Evolutionary conservation across 92 coral and sea anemone species (phyloP), one percentile per base, ranked within the genome.

Genomic region (Isaurus tuberculatus): DNA sequence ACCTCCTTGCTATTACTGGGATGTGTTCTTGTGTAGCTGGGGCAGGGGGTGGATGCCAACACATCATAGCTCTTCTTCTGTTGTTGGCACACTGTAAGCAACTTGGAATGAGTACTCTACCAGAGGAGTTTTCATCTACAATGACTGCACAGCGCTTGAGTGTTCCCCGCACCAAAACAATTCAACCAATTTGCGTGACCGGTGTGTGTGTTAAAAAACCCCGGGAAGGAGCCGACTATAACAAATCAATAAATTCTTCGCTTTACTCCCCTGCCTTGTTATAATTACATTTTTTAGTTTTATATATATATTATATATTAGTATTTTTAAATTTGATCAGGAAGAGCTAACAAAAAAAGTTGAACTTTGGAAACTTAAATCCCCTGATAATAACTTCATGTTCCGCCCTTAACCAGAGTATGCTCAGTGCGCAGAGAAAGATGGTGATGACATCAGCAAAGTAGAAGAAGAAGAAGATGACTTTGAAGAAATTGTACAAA

Each of bases 221-320:
- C 53, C 32, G 66, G n/a, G n/a, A n/a, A n/a, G n/a, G n/a, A n/a
- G n/a, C n/a, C n/a, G n/a, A n/a, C n/a, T n/a, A n/a, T n/a, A 43
- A 32, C 13, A 31, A 75, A 16, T 75, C 36, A 15, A 49, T 75
- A 16, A 75, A 75, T 32, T 32, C 66, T 44, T 17, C 82, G 1
- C 36, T 44, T 19, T 75, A 75, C 33, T 75, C 82, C 34, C 82
- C 82, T 31, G 82, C 67, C 19, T 8, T n/a, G n/a, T n/a, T n/a
- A n/a, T n/a, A n/a, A n/a, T n/a, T n/a, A n/a, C n/a, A n/a, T n/a
- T n/a, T n/a, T n/a, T n/a, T n/a, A n/a, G n/a, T n/a, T n/a, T n/a
- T n/a, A n/a, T n/a, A n/a, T n/a, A n/a, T n/a, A n/a, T n/a, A n/a
- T n/a, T n/a, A n/a, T n/a, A n/a, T n/a, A n/a, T n/a, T n/a, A n/a